These are phyloP conservation scores for Axis porcinus DNA, from an alignment of 2,113 vertebrate genomes.

Conservation along the genomic window DNA sequence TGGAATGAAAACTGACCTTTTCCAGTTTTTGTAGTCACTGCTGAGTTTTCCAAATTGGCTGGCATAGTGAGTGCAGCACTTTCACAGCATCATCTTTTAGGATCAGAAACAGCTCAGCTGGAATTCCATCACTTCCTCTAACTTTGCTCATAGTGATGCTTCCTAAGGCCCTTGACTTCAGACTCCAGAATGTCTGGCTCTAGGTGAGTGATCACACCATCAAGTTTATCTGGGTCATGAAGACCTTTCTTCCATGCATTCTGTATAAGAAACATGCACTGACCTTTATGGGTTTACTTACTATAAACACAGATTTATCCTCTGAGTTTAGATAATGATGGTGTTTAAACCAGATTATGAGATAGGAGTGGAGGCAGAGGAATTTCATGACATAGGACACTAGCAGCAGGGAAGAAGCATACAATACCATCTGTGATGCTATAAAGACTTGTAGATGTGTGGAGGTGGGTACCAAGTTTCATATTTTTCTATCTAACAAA, in stretches of 20 bases:
- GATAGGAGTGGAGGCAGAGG: not conserved
- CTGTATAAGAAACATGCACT: not conserved
- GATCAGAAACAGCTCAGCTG: not conserved
- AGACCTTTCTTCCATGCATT: not conserved
- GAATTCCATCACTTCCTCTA: not conserved
- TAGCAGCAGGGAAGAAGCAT: not conserved
- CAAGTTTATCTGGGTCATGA: not conserved
- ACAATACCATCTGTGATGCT: not conserved
- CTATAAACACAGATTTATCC: not conserved
- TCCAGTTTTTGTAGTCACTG: not conserved
- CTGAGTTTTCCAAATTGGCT: not conserved
- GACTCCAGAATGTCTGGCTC: not conserved
- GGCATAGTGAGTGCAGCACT: not conserved
- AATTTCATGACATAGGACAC: not conserved
- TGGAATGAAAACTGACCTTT: not conserved
- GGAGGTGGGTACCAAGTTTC: not conserved
- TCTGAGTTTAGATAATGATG: not conserved
- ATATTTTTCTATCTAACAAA: not conserved
- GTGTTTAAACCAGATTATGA: not conserved
- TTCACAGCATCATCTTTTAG: not conserved
- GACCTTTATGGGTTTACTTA: conserved; percentile 5
- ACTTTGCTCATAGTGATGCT: not conserved
- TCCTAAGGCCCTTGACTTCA: not conserved
- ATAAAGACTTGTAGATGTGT: not conserved
- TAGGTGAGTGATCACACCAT: not conserved